These are phyloP conservation scores for Campylomormyrus numenius DNA, from an alignment of 2,113 vertebrate species.

Conservation along the genomic window DNA sequence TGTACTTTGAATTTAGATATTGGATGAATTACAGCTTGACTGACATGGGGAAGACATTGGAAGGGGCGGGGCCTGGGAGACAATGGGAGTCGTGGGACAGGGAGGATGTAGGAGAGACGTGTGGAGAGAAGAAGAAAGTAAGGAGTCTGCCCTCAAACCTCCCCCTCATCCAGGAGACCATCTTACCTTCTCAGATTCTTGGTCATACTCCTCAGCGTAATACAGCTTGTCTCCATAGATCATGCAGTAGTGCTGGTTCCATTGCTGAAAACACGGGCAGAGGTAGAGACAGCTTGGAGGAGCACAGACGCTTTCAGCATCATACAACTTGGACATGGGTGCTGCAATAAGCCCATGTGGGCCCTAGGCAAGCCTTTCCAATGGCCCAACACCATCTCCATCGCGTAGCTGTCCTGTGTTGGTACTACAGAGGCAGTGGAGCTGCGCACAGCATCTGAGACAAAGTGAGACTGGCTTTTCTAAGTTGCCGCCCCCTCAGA, in stretches of 20 bases:
- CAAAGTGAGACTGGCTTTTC: not conserved
- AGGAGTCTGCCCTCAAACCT: not conserved
- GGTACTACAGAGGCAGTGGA: not conserved
- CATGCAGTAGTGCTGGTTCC: slow-evolving; percentile 90
- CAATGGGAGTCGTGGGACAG: not conserved
- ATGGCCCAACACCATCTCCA: not conserved
- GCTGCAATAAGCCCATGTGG: not conserved
- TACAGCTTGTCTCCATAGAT: slow-evolving; percentile 82
- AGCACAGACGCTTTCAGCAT: not conserved
- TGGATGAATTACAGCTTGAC: not conserved
- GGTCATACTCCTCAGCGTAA: slow-evolving; percentile 85
- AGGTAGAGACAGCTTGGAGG: not conserved
- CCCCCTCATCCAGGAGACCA: not conserved
- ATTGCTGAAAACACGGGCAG: slow-evolving; percentile 60
- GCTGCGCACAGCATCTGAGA: not conserved
- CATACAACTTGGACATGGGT: not conserved
- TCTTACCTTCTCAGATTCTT: slow-evolving; percentile 72
- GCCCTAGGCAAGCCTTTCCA: not conserved
- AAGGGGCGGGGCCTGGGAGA: not conserved
- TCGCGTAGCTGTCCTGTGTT: not conserved
- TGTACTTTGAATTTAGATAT: not conserved
- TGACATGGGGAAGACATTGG: not conserved
- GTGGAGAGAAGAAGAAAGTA: not conserved
- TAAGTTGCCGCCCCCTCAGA: not conserved
- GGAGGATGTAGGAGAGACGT: not conserved